phyloP scores from a whole-genome alignment of 2,888 invertebrate genomes.

The Brassicogethes aeneus region DNA sequence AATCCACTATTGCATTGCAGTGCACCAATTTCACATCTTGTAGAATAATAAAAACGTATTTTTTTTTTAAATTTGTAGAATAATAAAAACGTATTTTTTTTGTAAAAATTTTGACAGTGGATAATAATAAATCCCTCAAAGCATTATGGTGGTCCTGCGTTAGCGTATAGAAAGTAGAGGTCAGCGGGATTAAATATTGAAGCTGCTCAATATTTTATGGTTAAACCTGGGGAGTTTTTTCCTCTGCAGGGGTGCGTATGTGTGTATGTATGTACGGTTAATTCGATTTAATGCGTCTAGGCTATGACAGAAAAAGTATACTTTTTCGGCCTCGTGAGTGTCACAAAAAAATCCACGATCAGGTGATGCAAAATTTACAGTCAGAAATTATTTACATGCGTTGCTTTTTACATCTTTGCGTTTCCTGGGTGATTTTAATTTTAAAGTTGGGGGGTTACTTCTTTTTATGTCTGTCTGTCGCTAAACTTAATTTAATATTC shows the following conservation, averaged over 20 bases:
- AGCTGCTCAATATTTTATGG: constrained; percentile 33
- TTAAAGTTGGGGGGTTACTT: not conserved
- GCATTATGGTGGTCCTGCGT: no score
- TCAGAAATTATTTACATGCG: constrained; percentile 27
- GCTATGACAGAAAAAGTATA: no score
- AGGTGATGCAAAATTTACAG: constrained; percentile 32
- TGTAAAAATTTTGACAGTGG: no score
- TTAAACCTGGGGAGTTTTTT: constrained; percentile 27
- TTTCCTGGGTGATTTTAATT: not conserved
- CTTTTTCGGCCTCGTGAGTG: not conserved
- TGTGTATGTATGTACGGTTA: no score
- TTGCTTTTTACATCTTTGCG: constrained; percentile 17
- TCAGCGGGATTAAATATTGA: constrained; percentile 33
- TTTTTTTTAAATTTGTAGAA: no score
- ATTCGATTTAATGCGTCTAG: not conserved
- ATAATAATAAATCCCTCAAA: no score
- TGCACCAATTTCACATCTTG: no score
- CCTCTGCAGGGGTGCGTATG: constrained; percentile 4
- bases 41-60: no score
- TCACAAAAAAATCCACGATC: constrained; percentile 25
- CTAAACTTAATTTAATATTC: no score
- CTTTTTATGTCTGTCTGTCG: not conserved
- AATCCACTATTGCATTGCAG: no score
- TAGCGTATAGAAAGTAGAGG: constrained; percentile 22
- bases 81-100: no score